These are phyloP conservation scores for Drosophila bipectinata DNA, from an alignment of 1,140 invertebrate species.

Conservation along the genomic window DNA sequence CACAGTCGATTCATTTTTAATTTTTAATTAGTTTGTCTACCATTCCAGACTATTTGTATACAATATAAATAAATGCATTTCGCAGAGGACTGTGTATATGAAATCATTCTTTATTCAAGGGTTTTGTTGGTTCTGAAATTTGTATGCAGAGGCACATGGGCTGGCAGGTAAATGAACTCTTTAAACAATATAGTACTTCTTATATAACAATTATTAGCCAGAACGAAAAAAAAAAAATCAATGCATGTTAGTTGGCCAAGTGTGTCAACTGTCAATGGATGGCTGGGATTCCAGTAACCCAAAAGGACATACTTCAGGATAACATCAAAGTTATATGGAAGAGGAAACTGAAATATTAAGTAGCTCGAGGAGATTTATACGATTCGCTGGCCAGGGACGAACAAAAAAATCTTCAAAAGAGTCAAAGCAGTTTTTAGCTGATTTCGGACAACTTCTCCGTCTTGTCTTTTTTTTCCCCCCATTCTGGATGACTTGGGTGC, in stretches of 20 bases:
- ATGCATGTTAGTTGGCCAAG: conserved; percentile 11
- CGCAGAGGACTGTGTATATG: too few species aligned
- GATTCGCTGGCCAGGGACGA: conserved; percentile 16
- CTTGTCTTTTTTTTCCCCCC: background rate
- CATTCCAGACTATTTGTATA: conserved; percentile 18
- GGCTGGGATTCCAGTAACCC: background rate
- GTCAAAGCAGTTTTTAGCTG: conserved; percentile 42
- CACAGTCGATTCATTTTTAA: conserved; percentile 63
- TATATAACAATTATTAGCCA: background rate
- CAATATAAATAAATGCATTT: conserved; percentile 19
- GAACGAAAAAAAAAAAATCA: too few species aligned
- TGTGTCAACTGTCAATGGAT: conserved; percentile 60
- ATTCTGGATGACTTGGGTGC: conserved; percentile 43
- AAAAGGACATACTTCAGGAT: conserved; percentile 9
- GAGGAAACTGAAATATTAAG: conserved; percentile 64
- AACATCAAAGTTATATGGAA: conserved; percentile 16
- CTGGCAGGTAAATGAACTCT: background rate
- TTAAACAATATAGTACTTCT: background rate
- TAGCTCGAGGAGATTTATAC: conserved; percentile 63
- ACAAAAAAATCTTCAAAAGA: conserved; percentile 51
- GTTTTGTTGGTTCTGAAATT: background rate
- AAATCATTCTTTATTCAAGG: conserved; percentile 6
- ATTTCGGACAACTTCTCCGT: conserved; percentile 28
- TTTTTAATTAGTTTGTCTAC: conserved; percentile 69
- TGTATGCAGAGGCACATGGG: background rate